Conservation (phyloP, 2,888 invertebrate species). For the Lamellibrachia satsuma region DNA sequence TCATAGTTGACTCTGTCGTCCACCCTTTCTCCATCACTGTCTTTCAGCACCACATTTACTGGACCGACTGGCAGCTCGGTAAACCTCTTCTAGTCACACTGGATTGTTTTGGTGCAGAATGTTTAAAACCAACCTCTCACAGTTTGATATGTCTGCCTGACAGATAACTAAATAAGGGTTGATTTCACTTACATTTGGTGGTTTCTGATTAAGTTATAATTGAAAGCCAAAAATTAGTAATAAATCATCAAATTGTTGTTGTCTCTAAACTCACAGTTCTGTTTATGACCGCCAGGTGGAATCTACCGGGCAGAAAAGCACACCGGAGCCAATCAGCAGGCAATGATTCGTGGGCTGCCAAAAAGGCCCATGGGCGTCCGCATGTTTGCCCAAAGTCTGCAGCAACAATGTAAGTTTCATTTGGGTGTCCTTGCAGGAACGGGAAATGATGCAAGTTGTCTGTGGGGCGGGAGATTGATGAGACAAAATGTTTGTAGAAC, state of each 20-base stretch:
- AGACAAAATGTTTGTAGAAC: no score
- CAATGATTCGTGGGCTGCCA: conserved; percentile 91
- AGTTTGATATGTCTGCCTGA: no score
- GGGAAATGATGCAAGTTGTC: no score
- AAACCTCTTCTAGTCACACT: background rate
- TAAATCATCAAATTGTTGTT: background rate
- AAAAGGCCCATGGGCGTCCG: conserved; percentile 93
- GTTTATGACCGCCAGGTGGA: conserved; percentile 41
- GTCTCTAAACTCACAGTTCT: background rate
- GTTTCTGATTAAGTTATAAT: no score
- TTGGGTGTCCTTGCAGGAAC: background rate
- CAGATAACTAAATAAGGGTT: no score
- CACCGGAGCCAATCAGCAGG: conserved; percentile 92
- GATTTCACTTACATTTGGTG: no score
- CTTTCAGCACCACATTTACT: conserved; percentile 89
- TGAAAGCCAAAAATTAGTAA: no score
- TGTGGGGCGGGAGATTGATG: no score
- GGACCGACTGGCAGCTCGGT: conserved; percentile 92
- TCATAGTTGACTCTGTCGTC: conserved; percentile 78
- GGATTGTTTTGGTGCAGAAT: background rate
- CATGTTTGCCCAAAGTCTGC: conserved; percentile 74
- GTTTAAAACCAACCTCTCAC: no score
- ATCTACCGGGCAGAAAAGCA: conserved; percentile 97
- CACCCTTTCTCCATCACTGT: conserved; percentile 96
- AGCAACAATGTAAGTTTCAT: conserved; percentile 37